These are phyloP conservation scores for Anolis sagrei DNA, from an alignment of 2,113 vertebrate species.

Conservation along the genomic window DNA sequence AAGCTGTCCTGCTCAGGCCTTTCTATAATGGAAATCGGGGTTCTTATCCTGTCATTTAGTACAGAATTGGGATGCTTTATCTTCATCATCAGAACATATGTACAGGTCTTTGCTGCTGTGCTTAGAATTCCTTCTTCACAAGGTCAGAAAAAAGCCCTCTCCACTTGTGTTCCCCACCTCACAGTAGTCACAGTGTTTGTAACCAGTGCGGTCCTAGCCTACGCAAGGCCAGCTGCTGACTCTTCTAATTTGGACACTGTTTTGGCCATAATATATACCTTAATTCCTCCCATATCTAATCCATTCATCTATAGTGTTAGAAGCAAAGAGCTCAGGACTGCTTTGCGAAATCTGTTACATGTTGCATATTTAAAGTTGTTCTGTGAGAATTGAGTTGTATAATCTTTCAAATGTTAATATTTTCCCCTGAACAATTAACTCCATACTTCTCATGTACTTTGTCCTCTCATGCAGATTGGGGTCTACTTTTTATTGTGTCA, in stretches of 20 bases:
- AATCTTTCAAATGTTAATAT: no score
- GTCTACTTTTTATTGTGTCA: no score
- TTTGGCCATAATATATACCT: slow-evolving; percentile 12
- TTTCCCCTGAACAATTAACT: no score
- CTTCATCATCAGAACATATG: neutral
- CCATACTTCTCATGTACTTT: no score
- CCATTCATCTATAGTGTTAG: slow-evolving; percentile 31
- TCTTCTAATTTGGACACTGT: neutral
- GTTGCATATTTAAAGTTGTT: neutral
- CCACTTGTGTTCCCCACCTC: slow-evolving; percentile 25
- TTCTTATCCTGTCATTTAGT: neutral
- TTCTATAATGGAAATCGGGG: neutral
- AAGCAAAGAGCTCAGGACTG: slow-evolving; percentile 18
- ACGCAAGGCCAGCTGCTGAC: neutral
- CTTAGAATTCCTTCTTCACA: slow-evolving; percentile 9
- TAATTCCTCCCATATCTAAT: slow-evolving; percentile 5
- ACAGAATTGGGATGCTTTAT: neutral
- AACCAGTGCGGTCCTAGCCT: neutral
- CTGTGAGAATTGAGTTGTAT: no score
- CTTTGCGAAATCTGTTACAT: neutral
- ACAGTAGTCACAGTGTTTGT: neutral
- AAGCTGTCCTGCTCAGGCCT: slow-evolving; percentile 1
- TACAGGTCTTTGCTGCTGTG: neutral
- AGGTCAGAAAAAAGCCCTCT: slow-evolving; percentile 11
- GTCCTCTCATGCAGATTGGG: no score